A percentile compares a stretch with the other conserved stretches of the same genome.
phyloP scores from a whole-genome alignment of 2,888 invertebrate species.

The Smittia aterrima region DNA sequence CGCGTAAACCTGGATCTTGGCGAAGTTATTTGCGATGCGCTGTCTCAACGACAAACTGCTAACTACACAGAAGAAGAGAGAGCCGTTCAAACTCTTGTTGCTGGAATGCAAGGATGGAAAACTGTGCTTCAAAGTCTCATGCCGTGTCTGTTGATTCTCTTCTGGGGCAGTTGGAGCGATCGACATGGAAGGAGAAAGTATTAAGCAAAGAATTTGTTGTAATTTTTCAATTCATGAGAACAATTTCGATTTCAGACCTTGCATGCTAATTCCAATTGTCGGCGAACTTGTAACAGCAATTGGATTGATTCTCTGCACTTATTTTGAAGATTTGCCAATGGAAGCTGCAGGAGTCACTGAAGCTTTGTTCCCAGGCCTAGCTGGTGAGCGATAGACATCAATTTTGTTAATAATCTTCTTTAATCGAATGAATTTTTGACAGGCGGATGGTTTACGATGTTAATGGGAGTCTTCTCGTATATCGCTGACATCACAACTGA shows the following conservation, averaged over 20 bases:
- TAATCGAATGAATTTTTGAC: neutral
- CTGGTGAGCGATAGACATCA: slow-evolving; percentile 48
- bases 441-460: slow-evolving; percentile 86
- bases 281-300: slow-evolving; percentile 78
- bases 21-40: slow-evolving; percentile 71
- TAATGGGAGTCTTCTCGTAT: slow-evolving; percentile 87
- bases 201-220: neutral
- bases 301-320: slow-evolving; percentile 75
- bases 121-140: slow-evolving; percentile 70
- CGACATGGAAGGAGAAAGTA: slow-evolving; percentile 57
- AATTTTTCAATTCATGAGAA: neutral
- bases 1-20: slow-evolving; percentile 74
- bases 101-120: slow-evolving; percentile 82
- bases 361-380: slow-evolving; percentile 76
- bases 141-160: slow-evolving; percentile 77
- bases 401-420: neutral
- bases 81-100: slow-evolving; percentile 70
- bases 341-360: slow-evolving; percentile 78
- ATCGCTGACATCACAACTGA: slow-evolving; percentile 82
- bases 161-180: slow-evolving; percentile 78
- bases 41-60: slow-evolving; percentile 70
- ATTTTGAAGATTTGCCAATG: slow-evolving; percentile 75
- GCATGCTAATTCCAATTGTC: slow-evolving; percentile 77
- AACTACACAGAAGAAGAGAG: slow-evolving; percentile 59
- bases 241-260: slow-evolving; percentile 55